phyloP scores from a whole-genome alignment of 1,140 invertebrate species.

The Potamilus streckersoni region DNA sequence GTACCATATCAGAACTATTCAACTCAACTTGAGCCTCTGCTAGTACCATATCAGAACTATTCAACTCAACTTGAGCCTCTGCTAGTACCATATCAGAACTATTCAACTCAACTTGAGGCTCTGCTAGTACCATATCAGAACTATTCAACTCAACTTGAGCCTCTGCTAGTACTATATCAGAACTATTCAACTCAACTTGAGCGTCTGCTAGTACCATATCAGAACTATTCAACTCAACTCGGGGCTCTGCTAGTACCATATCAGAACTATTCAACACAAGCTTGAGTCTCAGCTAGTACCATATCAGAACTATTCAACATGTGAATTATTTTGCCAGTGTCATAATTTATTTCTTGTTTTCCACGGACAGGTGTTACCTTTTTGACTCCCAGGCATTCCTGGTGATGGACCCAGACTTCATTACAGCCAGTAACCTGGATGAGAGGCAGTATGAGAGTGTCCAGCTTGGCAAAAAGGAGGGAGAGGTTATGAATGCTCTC shows the following conservation, averaged over 20 bases:
- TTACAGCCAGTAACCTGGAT: slow-evolving; percentile 63
- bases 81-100: neutral
- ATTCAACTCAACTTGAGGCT: no score
- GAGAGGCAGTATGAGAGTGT: slow-evolving; percentile 66
- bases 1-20: neutral
- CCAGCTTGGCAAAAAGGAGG: slow-evolving; percentile 67
- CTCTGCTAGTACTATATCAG: neutral
- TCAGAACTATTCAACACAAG: no score
- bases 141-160: no score
- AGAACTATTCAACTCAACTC: no score
- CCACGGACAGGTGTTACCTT: slow-evolving; percentile 64
- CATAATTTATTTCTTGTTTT: slow-evolving; percentile 1
- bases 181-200: no score
- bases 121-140: neutral
- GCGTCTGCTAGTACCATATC: neutral
- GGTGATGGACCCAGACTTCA: slow-evolving; percentile 68
- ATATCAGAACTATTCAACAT: neutral
- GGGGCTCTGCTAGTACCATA: neutral
- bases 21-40: no score
- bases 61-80: neutral
- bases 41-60: no score
- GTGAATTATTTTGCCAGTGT: neutral
- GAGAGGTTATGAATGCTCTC: slow-evolving; percentile 69
- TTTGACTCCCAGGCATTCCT: slow-evolving; percentile 68
- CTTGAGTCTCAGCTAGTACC: neutral